Evolutionary conservation across 2,888 invertebrate genomes (phyloP).

Genomic region (Odontothrips loti): DNA sequence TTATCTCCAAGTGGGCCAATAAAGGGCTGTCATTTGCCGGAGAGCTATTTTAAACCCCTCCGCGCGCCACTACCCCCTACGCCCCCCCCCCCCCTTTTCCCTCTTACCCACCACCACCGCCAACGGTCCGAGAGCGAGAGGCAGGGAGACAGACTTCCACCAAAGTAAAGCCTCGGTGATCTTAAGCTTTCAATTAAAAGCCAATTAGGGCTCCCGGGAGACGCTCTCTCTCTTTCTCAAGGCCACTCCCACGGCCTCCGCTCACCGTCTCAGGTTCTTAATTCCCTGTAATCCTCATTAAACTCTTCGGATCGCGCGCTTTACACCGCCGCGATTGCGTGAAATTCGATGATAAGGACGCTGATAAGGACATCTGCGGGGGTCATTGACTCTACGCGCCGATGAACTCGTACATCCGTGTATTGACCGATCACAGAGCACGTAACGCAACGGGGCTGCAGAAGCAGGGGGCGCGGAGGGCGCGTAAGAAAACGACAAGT

Average conservation of each 20-base stretch:
- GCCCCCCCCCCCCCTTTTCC: neutral
- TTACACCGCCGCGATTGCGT: neutral
- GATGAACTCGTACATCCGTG: too few relatives aligned
- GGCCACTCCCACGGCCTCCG: neutral
- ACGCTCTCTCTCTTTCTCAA: neutral
- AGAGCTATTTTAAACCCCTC: neutral
- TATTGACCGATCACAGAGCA: neutral
- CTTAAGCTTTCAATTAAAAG: slow-evolving; percentile 27
- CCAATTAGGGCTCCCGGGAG: neutral
- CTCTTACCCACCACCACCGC: too few relatives aligned
- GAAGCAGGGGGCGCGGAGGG: too few relatives aligned
- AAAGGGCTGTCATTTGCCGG: slow-evolving; percentile 5
- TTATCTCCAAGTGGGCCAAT: slow-evolving; percentile 1
- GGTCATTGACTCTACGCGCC: too few relatives aligned
- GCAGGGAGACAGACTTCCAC: neutral
- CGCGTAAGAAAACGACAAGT: neutral
- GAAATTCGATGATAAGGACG: neutral
- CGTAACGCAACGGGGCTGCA: too few relatives aligned
- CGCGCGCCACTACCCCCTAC: neutral
- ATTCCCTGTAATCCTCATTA: slow-evolving; percentile 19
- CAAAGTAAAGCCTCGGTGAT: slow-evolving; percentile 20
- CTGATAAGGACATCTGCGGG: neutral
- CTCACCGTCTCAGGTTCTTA: slow-evolving; percentile 3
- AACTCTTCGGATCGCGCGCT: neutral
- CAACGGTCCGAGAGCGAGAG: too few relatives aligned